These are phyloP conservation scores for Crioceris asparagi DNA, from an alignment of 2,888 invertebrate species.

Conservation along the genomic window DNA sequence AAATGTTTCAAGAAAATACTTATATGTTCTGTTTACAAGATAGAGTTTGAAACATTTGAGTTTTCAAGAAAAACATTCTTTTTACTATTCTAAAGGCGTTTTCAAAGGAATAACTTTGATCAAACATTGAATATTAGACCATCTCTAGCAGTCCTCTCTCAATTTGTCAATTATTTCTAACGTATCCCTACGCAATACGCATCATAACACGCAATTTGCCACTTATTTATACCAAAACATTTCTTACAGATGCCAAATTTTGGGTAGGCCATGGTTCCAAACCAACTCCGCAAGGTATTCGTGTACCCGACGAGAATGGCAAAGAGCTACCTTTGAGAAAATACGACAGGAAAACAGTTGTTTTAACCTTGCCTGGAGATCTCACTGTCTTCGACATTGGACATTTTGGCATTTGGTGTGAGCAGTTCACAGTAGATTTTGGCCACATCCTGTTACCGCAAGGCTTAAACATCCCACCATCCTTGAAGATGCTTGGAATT, in stretches of 20 bases:
- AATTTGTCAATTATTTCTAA: no score
- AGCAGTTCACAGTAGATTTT: constrained; percentile 86
- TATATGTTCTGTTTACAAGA: no score
- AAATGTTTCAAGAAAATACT: no score
- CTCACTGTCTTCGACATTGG: constrained; percentile 87
- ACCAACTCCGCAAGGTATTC: constrained; percentile 72
- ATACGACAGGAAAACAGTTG: constrained; percentile 80
- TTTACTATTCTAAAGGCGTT: no score
- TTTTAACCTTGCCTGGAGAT: constrained; percentile 78
- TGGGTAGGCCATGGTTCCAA: constrained; percentile 80
- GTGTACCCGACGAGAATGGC: constrained; percentile 87
- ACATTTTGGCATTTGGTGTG: constrained; percentile 89
- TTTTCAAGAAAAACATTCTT: no score
- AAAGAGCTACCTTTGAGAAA: constrained; percentile 65
- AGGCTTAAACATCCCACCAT: constrained; percentile 74
- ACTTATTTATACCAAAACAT: no score
- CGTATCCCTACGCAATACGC: no score
- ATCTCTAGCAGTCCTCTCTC: no score
- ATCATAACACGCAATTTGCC: no score
- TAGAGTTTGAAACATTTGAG: no score
- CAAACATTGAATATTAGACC: no score
- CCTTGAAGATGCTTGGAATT: constrained; percentile 85
- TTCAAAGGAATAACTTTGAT: no score
- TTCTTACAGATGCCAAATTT: constrained; percentile 74
- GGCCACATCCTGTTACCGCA: constrained; percentile 73